phyloP scores from a whole-genome alignment of 2,797 vertebrate genomes.

The Ceryle rudis region DNA sequence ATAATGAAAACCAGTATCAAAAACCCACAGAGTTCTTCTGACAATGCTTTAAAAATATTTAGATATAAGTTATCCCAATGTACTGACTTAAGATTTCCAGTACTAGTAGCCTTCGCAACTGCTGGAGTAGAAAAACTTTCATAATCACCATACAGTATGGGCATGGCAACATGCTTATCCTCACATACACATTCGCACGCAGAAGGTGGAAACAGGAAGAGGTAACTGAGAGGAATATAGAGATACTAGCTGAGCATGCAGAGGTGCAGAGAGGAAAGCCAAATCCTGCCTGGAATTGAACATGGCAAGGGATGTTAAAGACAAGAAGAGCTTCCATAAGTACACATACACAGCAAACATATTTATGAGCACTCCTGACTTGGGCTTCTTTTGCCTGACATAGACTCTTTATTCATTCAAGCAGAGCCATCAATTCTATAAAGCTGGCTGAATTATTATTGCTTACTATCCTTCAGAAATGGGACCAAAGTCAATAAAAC shows the following conservation, averaged over 20 bases:
- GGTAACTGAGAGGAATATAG: neutral
- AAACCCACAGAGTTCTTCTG: neutral
- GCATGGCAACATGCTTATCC: neutral
- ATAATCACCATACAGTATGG: neutral
- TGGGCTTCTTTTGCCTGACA: neutral
- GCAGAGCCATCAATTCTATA: neutral
- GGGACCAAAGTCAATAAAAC: neutral
- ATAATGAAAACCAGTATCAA: neutral
- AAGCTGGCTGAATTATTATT: neutral
- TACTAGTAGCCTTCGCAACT: neutral
- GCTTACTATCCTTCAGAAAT: neutral
- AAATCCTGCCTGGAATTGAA: neutral
- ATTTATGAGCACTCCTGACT: neutral
- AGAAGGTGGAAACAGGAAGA: neutral
- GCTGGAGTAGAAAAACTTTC: neutral
- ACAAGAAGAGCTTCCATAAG: neutral
- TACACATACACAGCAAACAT: neutral
- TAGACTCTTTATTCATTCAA: neutral
- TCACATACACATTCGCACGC: neutral
- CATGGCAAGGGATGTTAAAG: neutral
- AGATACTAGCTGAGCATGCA: neutral
- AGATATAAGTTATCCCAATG: neutral
- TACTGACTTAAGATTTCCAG: neutral
- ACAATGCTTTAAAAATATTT: conserved; percentile 13
- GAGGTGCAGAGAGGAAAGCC: neutral